These are phyloP conservation scores for Ataeniobius toweri DNA, from an alignment of 2,797 vertebrate genomes.

Conservation along the genomic window DNA sequence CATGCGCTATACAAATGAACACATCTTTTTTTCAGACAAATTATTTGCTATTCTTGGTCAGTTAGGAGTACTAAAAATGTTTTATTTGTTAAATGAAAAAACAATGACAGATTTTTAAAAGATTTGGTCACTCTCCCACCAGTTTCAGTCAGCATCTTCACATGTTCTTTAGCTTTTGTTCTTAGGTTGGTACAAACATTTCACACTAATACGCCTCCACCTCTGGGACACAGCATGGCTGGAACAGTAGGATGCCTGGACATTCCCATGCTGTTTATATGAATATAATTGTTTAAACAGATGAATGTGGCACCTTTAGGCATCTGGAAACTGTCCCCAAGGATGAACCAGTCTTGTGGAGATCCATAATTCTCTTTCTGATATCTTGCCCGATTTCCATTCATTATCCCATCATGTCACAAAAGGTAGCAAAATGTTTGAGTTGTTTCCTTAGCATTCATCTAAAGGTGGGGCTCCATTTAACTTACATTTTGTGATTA, in stretches of 20 bases:
- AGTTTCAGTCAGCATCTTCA: not conserved
- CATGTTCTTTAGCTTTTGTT: not conserved
- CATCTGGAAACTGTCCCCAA: not conserved
- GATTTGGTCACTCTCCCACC: not conserved
- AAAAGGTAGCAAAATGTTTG: not conserved
- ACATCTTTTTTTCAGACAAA: too few relatives aligned
- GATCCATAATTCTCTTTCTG: too few relatives aligned
- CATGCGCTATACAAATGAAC: too few relatives aligned
- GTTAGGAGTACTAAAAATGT: too few relatives aligned
- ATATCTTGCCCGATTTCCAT: not conserved
- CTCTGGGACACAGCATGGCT: not conserved
- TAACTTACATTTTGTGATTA: not conserved
- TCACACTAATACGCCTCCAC: not conserved
- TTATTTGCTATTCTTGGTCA: too few relatives aligned
- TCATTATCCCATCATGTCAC: not conserved
- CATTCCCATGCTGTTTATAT: not conserved
- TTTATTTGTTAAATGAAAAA: too few relatives aligned
- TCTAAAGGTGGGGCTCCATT: not conserved
- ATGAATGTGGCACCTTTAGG: not conserved
- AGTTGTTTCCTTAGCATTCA: not conserved
- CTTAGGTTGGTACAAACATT: not conserved
- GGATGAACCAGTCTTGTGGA: not conserved
- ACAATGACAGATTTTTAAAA: not conserved
- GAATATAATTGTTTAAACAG: not conserved
- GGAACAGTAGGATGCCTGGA: not conserved